Evolutionary conservation across 2,797 vertebrate species (phyloP).

Genomic region (Aldrovandia affinis): DNA sequence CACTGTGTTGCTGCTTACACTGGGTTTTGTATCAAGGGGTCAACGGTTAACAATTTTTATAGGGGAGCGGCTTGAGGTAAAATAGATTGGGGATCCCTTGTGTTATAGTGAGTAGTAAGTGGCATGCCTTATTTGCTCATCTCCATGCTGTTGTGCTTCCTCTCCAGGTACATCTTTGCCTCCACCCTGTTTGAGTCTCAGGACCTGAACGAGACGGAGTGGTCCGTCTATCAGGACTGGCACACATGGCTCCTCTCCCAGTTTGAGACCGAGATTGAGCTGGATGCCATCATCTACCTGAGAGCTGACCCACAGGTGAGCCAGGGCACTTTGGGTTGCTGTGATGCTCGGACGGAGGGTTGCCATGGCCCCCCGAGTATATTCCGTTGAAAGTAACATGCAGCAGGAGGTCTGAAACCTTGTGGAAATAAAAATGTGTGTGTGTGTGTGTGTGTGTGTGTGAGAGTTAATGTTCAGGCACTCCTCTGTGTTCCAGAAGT

Average conservation of each 20-base stretch:
- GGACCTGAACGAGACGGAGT: conserved; percentile 79
- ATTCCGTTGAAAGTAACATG: too few species aligned
- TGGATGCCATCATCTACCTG: conserved; percentile 84
- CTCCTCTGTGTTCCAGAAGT: conserved; percentile 66
- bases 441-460: background rate
- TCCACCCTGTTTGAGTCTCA: conserved; percentile 80
- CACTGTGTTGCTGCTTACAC: too few species aligned
- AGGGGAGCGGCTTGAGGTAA: background rate
- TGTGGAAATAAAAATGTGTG: too few species aligned
- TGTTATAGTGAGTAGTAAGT: background rate
- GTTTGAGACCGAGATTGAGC: conserved; percentile 73
- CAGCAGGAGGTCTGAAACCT: too few species aligned
- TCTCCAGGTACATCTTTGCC: conserved; percentile 80
- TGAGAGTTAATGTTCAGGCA: background rate
- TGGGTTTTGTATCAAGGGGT: too few species aligned
- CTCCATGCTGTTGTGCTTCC: background rate
- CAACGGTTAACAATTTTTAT: too few species aligned
- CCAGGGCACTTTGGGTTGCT: background rate
- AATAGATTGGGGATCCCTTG: background rate
- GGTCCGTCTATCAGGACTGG: conserved; percentile 84
- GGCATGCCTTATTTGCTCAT: background rate
- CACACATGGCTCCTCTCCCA: conserved; percentile 80
- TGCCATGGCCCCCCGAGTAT: too few species aligned
- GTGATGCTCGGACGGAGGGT: background rate
- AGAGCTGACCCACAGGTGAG: conserved; percentile 78